Evolutionary conservation across 2,113 vertebrate genomes (phyloP), one percentile per base, ranked within the genome.

Genomic region (Plectropomus leopardus): DNA sequence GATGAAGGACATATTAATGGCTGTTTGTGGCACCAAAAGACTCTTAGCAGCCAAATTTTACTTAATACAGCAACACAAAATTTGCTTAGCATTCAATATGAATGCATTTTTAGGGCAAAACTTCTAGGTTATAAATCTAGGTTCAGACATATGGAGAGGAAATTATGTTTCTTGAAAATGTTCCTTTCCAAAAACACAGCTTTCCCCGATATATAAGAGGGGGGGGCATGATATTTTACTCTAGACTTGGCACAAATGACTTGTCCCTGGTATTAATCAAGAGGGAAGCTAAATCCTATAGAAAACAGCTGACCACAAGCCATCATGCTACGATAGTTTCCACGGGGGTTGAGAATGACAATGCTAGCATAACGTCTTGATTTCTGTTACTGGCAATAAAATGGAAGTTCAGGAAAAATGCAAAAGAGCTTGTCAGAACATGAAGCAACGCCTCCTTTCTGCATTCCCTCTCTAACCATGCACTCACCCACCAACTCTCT

Each of bases 361-460:
- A 61, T 2, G 44, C 5, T 2, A 44, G 53, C 57, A 32, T 55
- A 58, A 65, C 68, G 32, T 51, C 36, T 64, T 68, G 59, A 67
- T 60, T 76, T 24, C 63, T 57, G 32, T 77, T 2, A 17, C 21
- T 26, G 51, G 63, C 47, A 69, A 61, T 75, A 65, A 78, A 78
- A 76, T 11, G 30, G 16, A 54, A 66, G 32, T 76, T 79, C 4
- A 17, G 24, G 7, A 57, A 58, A 77, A 68, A 83, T 32, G 47
- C 24, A 64, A 54, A 83, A 55, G 51, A 85, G 34, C 88, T 57
- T 75, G 84, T 82, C 66, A 45, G 79, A 66, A 89, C 86, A 86
- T 8, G 72, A 86, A 80, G 64, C 48, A 58, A 86, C 42, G 16
- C 63, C 70, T 77, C 76, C 47, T 59, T 60, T 36, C 58, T 51